Conservation (phyloP, 2,113 vertebrate species). For the mouse (Mus musculus) region DNA sequence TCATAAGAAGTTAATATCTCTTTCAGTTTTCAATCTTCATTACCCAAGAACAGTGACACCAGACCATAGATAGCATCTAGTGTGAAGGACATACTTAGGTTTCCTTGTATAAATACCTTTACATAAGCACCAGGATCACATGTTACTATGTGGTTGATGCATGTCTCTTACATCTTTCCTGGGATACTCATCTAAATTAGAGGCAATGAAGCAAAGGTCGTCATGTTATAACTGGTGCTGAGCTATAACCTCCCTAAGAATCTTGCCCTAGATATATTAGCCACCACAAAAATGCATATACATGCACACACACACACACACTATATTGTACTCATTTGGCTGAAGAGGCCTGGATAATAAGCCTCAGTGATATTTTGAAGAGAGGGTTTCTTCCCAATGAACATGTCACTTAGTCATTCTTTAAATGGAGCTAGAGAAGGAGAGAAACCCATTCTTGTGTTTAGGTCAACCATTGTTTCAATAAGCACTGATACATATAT, state of each 20-base stretch:
- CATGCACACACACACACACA: rapidly evolving
- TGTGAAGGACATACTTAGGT: not conserved
- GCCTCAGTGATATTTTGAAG: not conserved
- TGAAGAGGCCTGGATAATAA: not conserved
- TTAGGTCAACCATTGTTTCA: not conserved
- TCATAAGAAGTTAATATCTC: not conserved
- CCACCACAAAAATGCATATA: too few species aligned
- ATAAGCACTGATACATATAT: not conserved
- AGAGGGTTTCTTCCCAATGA: not conserved
- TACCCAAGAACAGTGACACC: not conserved
- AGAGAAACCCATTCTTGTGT: not conserved
- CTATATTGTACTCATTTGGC: not conserved
- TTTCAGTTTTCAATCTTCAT: not conserved
- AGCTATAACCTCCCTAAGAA: not conserved
- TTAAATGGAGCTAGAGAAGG: not conserved
- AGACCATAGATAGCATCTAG: not conserved
- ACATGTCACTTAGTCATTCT: not conserved
- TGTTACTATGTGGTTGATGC: not conserved
- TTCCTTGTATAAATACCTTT: not conserved
- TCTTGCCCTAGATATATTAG: not conserved
- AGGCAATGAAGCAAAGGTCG: not conserved
- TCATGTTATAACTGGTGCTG: not conserved
- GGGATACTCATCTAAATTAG: not conserved
- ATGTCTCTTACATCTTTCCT: not conserved
- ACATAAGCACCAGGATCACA: not conserved